A percentile compares a stretch with the other conserved stretches of the same genome.
phyloP scores from a whole-genome alignment of 2,888 invertebrate species.

The Vanessa cardui region DNA sequence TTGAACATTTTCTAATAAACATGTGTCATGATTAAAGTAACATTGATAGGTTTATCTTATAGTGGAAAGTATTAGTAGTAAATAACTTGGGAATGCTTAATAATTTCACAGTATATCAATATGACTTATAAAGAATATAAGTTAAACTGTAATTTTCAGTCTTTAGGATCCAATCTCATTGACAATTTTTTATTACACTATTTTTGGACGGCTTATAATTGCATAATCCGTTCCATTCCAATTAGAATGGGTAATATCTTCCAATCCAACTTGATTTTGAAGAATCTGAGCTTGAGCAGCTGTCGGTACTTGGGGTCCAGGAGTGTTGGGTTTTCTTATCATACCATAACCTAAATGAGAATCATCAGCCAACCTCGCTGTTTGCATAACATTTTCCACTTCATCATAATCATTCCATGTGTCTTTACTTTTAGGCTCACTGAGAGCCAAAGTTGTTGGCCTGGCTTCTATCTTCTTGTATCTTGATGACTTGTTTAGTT shows the following conservation, averaged over 20 bases:
- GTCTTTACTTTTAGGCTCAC: slow-evolving; percentile 72
- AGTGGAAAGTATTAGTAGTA: slow-evolving; percentile 7
- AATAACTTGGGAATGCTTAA: slow-evolving; percentile 26
- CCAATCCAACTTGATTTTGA: slow-evolving; percentile 72
- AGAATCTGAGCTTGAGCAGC: slow-evolving; percentile 77
- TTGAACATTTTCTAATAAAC: background rate
- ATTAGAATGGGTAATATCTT: slow-evolving; percentile 85
- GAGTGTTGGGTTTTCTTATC: slow-evolving; percentile 85
- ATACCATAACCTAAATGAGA: slow-evolving; percentile 91
- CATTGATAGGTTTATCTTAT: background rate
- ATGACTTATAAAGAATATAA: slow-evolving; percentile 3
- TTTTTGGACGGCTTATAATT: slow-evolving; percentile 92
- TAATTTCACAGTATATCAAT: slow-evolving; percentile 20
- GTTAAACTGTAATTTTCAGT: slow-evolving; percentile 52
- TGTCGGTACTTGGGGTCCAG: slow-evolving; percentile 79
- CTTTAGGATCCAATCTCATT: slow-evolving; percentile 50
- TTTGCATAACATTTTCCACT: slow-evolving; percentile 86
- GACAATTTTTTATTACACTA: slow-evolving; percentile 81
- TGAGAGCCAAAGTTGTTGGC: slow-evolving; percentile 78
- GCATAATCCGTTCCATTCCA: slow-evolving; percentile 92
- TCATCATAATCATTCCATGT: slow-evolving; percentile 90
- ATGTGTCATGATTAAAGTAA: background rate
- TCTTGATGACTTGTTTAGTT: slow-evolving; percentile 83
- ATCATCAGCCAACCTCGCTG: slow-evolving; percentile 89
- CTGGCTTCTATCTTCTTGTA: slow-evolving; percentile 88